Evolutionary conservation across 2,888 invertebrate species (phyloP).

Genomic region (Torymus auratus): DNA sequence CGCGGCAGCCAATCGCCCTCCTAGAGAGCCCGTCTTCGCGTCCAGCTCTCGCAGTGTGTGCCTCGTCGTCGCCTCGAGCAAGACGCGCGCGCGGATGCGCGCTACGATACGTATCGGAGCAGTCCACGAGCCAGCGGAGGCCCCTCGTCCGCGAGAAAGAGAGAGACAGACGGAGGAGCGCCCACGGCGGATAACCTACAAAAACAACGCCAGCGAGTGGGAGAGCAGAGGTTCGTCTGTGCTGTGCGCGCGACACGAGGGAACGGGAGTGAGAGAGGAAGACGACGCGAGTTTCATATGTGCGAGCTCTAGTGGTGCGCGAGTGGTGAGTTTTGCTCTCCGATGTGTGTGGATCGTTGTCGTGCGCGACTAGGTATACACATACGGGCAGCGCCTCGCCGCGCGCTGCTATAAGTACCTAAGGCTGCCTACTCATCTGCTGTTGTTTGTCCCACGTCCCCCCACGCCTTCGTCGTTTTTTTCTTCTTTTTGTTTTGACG

Average conservation of each 20-base stretch:
- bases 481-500: conserved; percentile 32
- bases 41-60: background rate
- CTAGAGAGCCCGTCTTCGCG: background rate
- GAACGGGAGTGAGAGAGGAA: background rate
- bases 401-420: too few relatives aligned
- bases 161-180: conserved; percentile 15
- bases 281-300: conserved; percentile 33
- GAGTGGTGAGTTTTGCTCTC: conserved; percentile 38
- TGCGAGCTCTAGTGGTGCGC: conserved; percentile 10
- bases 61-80: background rate
- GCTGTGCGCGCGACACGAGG: background rate
- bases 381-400: background rate
- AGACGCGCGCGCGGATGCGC: conserved; percentile 3
- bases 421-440: too few relatives aligned
- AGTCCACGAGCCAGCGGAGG: background rate
- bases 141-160: background rate
- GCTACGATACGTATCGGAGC: background rate
- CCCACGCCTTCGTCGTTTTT: background rate
- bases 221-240: background rate
- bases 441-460: too few relatives aligned
- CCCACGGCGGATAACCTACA: conserved; percentile 48
- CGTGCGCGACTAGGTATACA: background rate
- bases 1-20: conserved; percentile 64
- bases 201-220: background rate
- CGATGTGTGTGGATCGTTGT: background rate